Conservation (phyloP, 2,888 invertebrate species). For the Euzetes globulus region DNA sequence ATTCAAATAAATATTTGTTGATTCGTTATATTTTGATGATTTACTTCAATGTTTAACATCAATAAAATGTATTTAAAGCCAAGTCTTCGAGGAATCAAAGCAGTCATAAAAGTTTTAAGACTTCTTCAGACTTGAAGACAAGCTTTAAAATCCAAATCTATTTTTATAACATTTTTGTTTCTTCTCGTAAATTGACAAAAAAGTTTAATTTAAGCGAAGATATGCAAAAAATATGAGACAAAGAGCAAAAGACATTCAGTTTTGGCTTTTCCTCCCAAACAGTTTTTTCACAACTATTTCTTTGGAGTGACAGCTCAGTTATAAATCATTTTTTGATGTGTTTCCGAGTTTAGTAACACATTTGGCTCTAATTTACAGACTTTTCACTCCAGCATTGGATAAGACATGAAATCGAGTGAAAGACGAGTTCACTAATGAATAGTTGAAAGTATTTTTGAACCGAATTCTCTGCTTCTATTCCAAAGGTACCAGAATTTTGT, state of each 20-base stretch:
- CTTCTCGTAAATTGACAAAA: not conserved
- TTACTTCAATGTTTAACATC: too few relatives aligned
- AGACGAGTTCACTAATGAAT: not conserved
- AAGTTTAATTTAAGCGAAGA: slow-evolving; percentile 7
- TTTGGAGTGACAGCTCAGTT: not conserved
- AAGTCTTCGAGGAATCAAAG: not conserved
- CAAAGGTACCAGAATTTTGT: too few relatives aligned
- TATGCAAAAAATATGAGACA: not conserved
- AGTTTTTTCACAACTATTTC: not conserved
- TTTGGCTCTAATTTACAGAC: slow-evolving; percentile 16
- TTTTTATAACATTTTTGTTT: not conserved
- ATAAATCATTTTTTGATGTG: slow-evolving; percentile 27
- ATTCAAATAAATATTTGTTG: too few relatives aligned
- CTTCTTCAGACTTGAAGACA: not conserved
- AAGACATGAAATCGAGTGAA: not conserved
- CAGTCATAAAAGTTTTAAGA: not conserved
- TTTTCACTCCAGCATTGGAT: not conserved
- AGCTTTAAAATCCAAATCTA: not conserved
- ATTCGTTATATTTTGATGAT: too few relatives aligned
- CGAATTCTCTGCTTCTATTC: too few relatives aligned
- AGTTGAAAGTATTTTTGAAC: not conserved
- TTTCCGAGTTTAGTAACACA: slow-evolving; percentile 3
- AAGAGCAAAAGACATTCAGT: not conserved
- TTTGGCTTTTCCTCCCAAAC: not conserved
- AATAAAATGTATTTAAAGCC: too few relatives aligned